phyloP scores from a whole-genome alignment of 1,140 invertebrate genomes.

The Drosophila lowei region DNA sequence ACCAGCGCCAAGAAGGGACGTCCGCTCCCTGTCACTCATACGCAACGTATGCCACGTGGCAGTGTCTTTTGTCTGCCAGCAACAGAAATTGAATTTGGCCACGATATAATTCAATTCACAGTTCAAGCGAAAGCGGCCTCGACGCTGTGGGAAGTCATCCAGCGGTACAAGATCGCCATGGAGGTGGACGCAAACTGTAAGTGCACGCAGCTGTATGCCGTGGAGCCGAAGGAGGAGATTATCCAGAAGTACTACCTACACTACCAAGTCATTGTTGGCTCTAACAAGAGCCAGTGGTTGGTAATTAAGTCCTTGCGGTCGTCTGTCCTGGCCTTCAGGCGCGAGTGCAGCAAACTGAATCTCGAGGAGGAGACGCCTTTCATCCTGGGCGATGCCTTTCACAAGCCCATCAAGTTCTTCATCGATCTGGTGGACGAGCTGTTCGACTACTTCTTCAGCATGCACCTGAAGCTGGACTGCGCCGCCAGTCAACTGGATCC shows the following conservation, averaged over 20 bases:
- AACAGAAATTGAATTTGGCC: conserved; percentile 69
- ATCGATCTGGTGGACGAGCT: conserved; percentile 63
- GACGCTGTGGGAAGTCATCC: conserved; percentile 37
- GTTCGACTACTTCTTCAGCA: conserved; percentile 60
- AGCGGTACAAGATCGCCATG: conserved; percentile 25
- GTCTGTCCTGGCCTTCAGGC: conserved; percentile 42
- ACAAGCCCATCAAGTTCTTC: conserved; percentile 71
- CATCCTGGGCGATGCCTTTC: conserved; percentile 60
- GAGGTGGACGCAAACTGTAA: conserved; percentile 36
- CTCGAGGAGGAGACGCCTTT: conserved; percentile 29
- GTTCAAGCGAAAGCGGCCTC: conserved; percentile 48
- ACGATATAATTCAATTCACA: no score
- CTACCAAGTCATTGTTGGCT: conserved; percentile 50
- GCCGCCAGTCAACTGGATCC: conserved; percentile 56
- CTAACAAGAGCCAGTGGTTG: conserved; percentile 25
- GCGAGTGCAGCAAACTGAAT: conserved; percentile 35
- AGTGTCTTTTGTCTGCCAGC: conserved; percentile 34
- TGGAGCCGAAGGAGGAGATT: conserved; percentile 46
- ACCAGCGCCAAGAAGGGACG: neutral
- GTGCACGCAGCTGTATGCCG: conserved; percentile 33
- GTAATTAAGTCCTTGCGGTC: conserved; percentile 22
- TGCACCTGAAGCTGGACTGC: conserved; percentile 54
- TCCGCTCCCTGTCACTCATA: conserved; percentile 38
- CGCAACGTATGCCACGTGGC: conserved; percentile 60
- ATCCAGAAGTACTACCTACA: conserved; percentile 58